Base-by-base conservation (phyloP, 2,113 vertebrate genomes). In the Arenaria interpres region DNA sequence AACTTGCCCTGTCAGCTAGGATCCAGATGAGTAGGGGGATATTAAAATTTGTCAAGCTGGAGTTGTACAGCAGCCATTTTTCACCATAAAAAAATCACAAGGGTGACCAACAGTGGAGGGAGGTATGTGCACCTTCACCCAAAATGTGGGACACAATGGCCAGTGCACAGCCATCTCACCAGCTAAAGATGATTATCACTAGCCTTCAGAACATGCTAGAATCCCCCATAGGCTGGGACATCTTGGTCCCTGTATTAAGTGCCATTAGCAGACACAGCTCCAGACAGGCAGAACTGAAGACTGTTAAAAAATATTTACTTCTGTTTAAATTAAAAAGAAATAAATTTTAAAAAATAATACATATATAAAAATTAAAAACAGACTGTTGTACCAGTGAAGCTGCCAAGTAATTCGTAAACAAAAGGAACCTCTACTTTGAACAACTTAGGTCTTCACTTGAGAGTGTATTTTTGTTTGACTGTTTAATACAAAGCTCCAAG, bases 51-150 rank as follows among this genome's bases (percentile, higher is more conserved):
- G n/a, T 63, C 41, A 81, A 48, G 16, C 10, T 59, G 46, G 23
- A 73, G 7, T 41, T 54, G 23, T 25, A 59, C 37, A 66, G n/a
- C 16, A 89, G 48, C 24, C 57, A 73, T 64, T 54, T 2, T 46
- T 68, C n/a, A 56, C 48, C 68, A 50, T 2, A 59, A 53, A 45
- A 68, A 73, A 50, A 53, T 11, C 6, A 5, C 33, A 81, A 63
- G 17, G 37, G 14, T 0, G 0, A 21, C 4, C 9, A 89, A 50
- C 9, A 77, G 27, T 13, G 30, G 35, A 64, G 50, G 19, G 5
- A 56, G 12, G 22, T 35, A 88, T 46, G 54, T 16, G 56, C 23
- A 14, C 1, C 21, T 71, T 24, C 15, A 24, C 10, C 11, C 32
- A 35, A 67, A 33, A 1, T 11, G 3, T 41, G 56, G 19, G n/a